A percentile compares a stretch with the other conserved stretches of the same genome.
Conservation (phyloP, 2,888 invertebrate species). For the Eupithecia exiguata region DNA sequence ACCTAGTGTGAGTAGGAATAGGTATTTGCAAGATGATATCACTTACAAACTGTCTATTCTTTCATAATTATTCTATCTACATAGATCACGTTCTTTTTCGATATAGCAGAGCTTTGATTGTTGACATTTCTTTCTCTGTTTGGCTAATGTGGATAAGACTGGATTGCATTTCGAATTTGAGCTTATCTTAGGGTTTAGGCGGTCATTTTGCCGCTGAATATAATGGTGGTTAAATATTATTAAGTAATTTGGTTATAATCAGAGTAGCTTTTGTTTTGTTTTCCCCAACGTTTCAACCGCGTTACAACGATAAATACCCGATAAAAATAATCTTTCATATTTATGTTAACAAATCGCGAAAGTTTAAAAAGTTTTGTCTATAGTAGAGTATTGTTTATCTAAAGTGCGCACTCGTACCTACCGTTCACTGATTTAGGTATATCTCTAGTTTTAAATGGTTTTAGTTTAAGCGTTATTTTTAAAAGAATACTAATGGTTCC, state of each 20-base stretch:
- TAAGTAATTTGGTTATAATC: not conserved
- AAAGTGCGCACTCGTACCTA: too few species aligned
- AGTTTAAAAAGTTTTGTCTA: too few species aligned
- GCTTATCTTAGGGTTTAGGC: not conserved
- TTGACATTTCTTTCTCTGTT: not conserved
- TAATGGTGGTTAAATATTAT: too few species aligned
- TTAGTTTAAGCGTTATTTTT: not conserved
- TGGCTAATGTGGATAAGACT: not conserved
- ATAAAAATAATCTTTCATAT: too few species aligned
- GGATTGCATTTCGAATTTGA: not conserved
- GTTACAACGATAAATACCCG: too few species aligned
- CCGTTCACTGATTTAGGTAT: not conserved
- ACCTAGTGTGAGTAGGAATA: not conserved
- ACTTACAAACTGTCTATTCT: not conserved
- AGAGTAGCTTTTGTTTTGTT: too few species aligned
- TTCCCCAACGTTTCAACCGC: too few species aligned
- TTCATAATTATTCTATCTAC: not conserved
- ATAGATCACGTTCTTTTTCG: not conserved
- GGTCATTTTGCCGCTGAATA: not conserved
- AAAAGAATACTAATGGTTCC: not conserved
- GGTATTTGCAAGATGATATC: not conserved
- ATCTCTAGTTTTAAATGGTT: not conserved
- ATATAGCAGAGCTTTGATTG: not conserved
- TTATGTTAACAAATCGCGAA: too few species aligned
- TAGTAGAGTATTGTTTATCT: too few species aligned